Base-by-base conservation (phyloP, 92 coral and sea anemone species). In the Nematostella vectensis region DNA sequence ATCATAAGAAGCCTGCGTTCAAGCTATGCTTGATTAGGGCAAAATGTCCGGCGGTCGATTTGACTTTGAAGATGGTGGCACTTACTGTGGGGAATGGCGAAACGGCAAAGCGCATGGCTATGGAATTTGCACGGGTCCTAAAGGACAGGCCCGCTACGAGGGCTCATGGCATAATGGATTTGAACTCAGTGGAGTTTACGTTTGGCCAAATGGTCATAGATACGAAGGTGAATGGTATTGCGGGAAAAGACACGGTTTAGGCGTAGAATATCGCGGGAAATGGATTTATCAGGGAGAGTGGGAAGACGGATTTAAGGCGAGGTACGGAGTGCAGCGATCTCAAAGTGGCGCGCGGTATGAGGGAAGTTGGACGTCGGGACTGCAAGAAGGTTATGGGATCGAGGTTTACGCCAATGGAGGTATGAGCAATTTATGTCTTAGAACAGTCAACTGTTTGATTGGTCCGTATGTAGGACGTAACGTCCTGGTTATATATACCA, bases 61-160 rank as follows among this genome's bases (percentile, higher is more conserved):
- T 85, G 95, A 85, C 75, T 85, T 85, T 68, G 95, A 85, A 47
- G 95, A 85, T 85, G 95, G 95, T 38, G 95, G 95, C 25, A 85
- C 95, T 20, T 85, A 85, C 48, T 80, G 84, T 28, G 95, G 95
- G 18, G 95, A 85, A 71, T 85, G 95, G 95, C 51, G 83, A 55
- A 85, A 75, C 74, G 80, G 88, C 31, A 85, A 85, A 68, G 95
- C 95, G 0, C 95, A 85, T 54, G 95, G 95, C 21, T 78, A 85
- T 37, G 95, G 95, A 4, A 85, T 85, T 22, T 85, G 95, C 42
- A 85, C 95, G 12, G 95, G 95, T 37, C 95, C 95, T 12, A 85
- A 85, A 65, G 95, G 95, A 66, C 95, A 85, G 63, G 95, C 95
- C n/a, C 69, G 95, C 13, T 85, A 60, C 48, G 95, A 85, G 63